Percentiles rank a stretch among this genome's conserved stretches.
Evolutionary conservation across 2,113 vertebrate genomes (phyloP).

Genomic region (Alaudala cheleensis): DNA sequence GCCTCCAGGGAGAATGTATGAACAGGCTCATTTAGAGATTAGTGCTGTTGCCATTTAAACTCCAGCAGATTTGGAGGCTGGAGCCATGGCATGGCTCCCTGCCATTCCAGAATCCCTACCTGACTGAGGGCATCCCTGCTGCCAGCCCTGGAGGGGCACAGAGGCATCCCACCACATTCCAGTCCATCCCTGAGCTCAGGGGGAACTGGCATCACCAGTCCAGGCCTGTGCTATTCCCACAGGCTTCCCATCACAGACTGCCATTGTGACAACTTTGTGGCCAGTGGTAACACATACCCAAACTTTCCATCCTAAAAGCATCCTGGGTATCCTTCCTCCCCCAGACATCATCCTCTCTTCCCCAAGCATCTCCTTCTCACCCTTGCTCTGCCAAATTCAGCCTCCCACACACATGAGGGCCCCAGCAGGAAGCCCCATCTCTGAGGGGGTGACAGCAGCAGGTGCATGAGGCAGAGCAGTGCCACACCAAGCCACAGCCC

Average conservation of each 20-base stretch:
- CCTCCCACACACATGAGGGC: accelerated
- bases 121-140: background rate
- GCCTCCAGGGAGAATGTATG: background rate
- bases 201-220: accelerated
- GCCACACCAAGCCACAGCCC: background rate
- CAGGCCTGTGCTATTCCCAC: background rate
- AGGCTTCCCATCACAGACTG: accelerated
- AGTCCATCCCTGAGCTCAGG: background rate
- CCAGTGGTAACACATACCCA: accelerated
- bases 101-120: background rate
- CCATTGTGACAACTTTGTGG: background rate
- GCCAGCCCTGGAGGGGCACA: background rate
- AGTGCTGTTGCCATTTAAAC: background rate
- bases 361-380: background rate
- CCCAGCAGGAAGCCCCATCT: accelerated
- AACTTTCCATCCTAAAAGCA: background rate
- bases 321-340: background rate
- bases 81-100: background rate
- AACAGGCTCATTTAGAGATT: background rate
- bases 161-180: background rate
- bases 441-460: background rate
- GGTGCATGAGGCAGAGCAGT: background rate
- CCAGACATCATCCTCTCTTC: background rate
- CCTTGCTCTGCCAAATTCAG: background rate
- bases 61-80: background rate